Evolutionary conservation across 2,888 invertebrate species (phyloP).

Genomic region (Lycocerus yunnanus): DNA sequence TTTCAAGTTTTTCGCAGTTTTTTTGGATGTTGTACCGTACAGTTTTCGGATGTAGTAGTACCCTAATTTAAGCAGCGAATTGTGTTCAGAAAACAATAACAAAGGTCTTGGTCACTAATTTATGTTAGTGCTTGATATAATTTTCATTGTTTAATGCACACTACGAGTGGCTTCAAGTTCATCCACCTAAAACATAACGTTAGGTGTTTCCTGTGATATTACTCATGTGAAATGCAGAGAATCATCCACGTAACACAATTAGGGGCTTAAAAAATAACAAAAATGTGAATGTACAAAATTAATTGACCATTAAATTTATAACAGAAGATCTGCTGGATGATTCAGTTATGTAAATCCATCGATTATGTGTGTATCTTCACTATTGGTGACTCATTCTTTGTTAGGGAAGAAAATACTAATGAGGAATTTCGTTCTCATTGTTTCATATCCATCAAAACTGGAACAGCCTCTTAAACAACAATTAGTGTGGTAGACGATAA

Average conservation of each 20-base stretch:
- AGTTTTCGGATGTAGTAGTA: not conserved
- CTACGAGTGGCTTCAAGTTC: conserved; percentile 7
- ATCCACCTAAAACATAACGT: conserved; percentile 23
- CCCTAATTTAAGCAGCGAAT: not conserved
- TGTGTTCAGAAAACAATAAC: not conserved
- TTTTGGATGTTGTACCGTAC: not conserved
- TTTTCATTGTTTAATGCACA: not conserved
- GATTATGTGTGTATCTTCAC: not conserved
- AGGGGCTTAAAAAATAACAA: not conserved
- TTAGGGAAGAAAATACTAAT: not conserved
- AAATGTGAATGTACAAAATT: not conserved
- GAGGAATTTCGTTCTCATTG: not conserved
- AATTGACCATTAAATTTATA: not conserved
- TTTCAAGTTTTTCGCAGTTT: not conserved
- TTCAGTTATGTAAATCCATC: not conserved
- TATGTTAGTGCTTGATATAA: not conserved
- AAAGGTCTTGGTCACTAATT: not conserved
- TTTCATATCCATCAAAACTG: not conserved
- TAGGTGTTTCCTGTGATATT: conserved; percentile 22
- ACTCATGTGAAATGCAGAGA: conserved; percentile 10
- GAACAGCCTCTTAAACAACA: not conserved
- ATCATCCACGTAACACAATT: not conserved
- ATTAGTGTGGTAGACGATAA: not conserved
- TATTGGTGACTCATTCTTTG: not conserved
- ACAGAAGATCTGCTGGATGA: not conserved